Evolutionary conservation across 2,113 vertebrate species (phyloP).

Genomic region (Rhinichthys klamathensis): DNA sequence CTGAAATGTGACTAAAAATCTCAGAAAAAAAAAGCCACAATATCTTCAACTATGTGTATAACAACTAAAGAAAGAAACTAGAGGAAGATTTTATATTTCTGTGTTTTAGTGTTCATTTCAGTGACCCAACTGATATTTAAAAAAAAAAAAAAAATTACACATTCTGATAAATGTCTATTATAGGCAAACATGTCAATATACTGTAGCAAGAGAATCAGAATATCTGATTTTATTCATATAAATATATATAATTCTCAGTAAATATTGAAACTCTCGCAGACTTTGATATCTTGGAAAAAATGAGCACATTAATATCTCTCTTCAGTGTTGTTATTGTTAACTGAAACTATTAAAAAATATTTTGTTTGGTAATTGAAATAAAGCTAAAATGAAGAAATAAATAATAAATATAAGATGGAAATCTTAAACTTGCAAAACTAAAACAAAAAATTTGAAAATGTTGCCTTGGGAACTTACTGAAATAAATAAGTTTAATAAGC

Average conservation of each 20-base stretch:
- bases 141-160: no score
- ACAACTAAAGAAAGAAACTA: neutral
- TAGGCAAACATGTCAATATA: neutral
- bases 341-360: neutral
- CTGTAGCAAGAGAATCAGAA: neutral
- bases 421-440: neutral
- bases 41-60: neutral
- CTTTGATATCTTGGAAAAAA: neutral
- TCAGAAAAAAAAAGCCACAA: neutral
- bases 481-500: neutral
- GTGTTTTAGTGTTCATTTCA: neutral
- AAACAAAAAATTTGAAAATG: neutral
- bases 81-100: neutral
- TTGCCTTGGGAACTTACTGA: neutral
- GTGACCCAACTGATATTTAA: neutral
- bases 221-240: neutral
- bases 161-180: neutral
- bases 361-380: neutral
- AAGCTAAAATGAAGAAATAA: neutral
- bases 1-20: neutral
- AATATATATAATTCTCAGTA: no score
- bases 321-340: neutral
- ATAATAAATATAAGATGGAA: neutral
- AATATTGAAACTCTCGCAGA: no score
- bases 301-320: neutral